These are phyloP conservation scores for Drosophila meridiana DNA, from an alignment of 2,888 invertebrate genomes.

Conservation along the genomic window DNA sequence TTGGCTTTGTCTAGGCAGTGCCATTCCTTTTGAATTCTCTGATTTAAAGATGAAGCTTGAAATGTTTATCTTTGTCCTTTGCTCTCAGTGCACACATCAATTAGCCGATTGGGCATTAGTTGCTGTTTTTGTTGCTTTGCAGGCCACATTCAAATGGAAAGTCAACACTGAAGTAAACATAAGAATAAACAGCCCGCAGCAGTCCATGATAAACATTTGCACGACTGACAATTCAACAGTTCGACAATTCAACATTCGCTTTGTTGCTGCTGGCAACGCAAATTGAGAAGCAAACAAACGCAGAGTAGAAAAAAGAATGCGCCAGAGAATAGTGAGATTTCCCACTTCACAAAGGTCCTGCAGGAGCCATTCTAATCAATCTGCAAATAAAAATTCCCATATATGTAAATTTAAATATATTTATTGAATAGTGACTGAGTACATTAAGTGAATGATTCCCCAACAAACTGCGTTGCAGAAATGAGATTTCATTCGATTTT, in stretches of 20 bases:
- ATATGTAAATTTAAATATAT: slow-evolving; percentile 1
- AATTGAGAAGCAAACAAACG: slow-evolving; percentile 43
- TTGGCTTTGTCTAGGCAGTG: not conserved
- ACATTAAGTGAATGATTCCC: slow-evolving; percentile 24
- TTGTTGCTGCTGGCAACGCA: slow-evolving; percentile 24
- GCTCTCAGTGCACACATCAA: slow-evolving; percentile 34
- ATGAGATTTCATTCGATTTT: not conserved
- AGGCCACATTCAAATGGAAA: slow-evolving; percentile 9
- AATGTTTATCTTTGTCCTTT: slow-evolving; percentile 4
- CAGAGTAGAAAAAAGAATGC: not conserved
- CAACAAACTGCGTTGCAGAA: slow-evolving; percentile 10
- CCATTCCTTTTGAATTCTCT: slow-evolving; percentile 1
- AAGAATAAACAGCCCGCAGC: slow-evolving; percentile 46
- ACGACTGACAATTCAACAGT: slow-evolving; percentile 7
- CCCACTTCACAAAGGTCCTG: not conserved
- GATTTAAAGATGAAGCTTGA: slow-evolving; percentile 14
- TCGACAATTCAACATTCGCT: not conserved
- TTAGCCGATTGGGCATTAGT: slow-evolving; percentile 27
- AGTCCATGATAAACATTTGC: slow-evolving; percentile 36
- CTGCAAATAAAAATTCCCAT: slow-evolving; percentile 7
- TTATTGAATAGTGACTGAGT: slow-evolving; percentile 5
- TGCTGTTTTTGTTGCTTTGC: slow-evolving; percentile 2
- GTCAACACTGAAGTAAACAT: slow-evolving; percentile 26
- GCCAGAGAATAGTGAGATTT: not conserved
- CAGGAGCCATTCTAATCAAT: slow-evolving; percentile 16